phyloP scores from a whole-genome alignment of 2,797 vertebrate species.

The Paguma larvata region DNA sequence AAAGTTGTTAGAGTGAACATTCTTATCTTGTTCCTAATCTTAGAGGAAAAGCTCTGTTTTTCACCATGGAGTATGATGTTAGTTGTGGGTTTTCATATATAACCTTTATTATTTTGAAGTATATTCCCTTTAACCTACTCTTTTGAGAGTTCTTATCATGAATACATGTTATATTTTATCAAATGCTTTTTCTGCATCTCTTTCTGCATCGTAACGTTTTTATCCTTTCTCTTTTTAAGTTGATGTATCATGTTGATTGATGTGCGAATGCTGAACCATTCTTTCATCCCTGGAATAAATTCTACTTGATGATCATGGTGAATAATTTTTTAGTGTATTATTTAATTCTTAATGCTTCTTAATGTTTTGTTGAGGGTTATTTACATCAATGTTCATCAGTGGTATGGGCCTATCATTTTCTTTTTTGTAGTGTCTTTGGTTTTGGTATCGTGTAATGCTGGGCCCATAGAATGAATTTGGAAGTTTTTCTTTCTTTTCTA shows the following conservation, averaged over 20 bases:
- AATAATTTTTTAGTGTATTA: neutral
- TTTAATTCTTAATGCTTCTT: neutral
- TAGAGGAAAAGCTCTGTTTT: neutral
- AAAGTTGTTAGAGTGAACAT: neutral
- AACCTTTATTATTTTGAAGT: neutral
- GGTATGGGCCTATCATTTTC: neutral
- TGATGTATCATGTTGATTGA: neutral
- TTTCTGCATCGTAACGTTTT: neutral
- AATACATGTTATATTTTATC: neutral
- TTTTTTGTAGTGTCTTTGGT: neutral
- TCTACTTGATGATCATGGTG: neutral
- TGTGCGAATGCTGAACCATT: neutral
- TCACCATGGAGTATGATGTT: neutral
- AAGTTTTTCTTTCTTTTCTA: neutral
- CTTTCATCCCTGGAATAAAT: neutral
- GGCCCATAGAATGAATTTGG: neutral
- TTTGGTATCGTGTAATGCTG: neutral
- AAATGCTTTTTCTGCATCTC: neutral
- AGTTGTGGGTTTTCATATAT: neutral
- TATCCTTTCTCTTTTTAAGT: neutral
- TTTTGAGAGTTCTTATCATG: neutral
- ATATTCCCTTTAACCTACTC: neutral
- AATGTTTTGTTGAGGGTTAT: neutral
- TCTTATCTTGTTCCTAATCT: neutral
- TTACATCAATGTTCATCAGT: neutral